Evolutionary conservation across 2,888 invertebrate genomes (phyloP).

Genomic region (Drymonia ruficornis): DNA sequence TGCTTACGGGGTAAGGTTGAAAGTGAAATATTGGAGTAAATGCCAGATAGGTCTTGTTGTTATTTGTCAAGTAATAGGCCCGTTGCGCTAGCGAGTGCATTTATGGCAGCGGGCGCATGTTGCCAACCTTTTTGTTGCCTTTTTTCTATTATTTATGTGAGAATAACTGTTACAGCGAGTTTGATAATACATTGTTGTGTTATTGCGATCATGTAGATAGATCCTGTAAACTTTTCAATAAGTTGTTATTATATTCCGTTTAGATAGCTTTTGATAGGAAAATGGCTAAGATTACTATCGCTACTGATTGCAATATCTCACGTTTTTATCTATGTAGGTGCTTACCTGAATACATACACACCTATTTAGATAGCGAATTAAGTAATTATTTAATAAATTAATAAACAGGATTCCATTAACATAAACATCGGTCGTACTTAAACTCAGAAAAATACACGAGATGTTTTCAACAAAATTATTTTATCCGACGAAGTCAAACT

Average conservation of each 20-base stretch:
- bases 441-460: not conserved
- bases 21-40: slow-evolving; percentile 37
- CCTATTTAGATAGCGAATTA: not conserved
- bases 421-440: not conserved
- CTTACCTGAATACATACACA: not conserved
- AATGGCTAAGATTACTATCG: not conserved
- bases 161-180: slow-evolving; percentile 53
- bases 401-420: too few species aligned
- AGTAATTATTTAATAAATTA: too few species aligned
- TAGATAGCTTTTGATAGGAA: not conserved
- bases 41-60: slow-evolving; percentile 42
- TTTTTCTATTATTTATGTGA: slow-evolving; percentile 59
- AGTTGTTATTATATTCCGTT: not conserved
- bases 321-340: not conserved
- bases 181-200: slow-evolving; percentile 45
- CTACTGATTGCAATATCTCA: not conserved
- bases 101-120: slow-evolving; percentile 74
- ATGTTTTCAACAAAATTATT: not conserved
- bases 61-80: slow-evolving; percentile 59
- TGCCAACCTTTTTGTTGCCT: slow-evolving; percentile 72
- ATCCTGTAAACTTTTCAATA: not conserved
- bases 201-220: slow-evolving; percentile 6
- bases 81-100: slow-evolving; percentile 83
- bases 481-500: not conserved
- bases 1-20: slow-evolving; percentile 25